Evolutionary conservation across 2,888 invertebrate genomes (phyloP), one percentile per base, ranked within the genome.

Genomic region (Halictus quadricinctus): DNA sequence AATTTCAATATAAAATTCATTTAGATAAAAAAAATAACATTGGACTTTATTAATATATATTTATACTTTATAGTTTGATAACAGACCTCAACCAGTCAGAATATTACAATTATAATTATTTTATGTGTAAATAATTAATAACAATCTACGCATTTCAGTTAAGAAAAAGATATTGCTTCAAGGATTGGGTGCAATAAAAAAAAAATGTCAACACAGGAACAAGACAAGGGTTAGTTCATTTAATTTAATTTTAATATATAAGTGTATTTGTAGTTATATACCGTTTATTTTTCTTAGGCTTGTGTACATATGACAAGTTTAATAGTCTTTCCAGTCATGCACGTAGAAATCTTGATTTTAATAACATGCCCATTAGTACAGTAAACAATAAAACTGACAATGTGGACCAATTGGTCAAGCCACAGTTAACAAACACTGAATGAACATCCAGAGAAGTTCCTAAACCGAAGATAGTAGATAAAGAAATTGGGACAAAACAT

Each of bases 291-390:
- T 83, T 69, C 15, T 70, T 48, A 76, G 72, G 21, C 46, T 15
- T 25, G n/a, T 21, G 0, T 60, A 50, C 4, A 13, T 15, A 15
- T 1, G 1, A 29, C 29, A 29, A 29, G 29, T 29, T 29, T 29
- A 29, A 29, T 0, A 3, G 3, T 36, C 7, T 2, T 15, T 50
- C n/a, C 0, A 87, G 48, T 18, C 29, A 12, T 54, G 83, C 73
- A 48, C 80, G 81, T 8, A 87, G 85, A 70, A 76, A 80, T 76
- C 82, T 88, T 18, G 78, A 85, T 78, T 85, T 87, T 46, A 81
- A 76, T 50, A 43, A 60, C 15, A 7, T 18, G 1, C 7, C 1
- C 2, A 1, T 29, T 29, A 50, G 29, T 29, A 1, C 1, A 12
- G 25, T 29, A 48, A 8, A 41, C 29, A 73, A 78, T 10, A 8